phyloP scores from a whole-genome alignment of 2,797 vertebrate species.

The Onychomys arenicola region DNA sequence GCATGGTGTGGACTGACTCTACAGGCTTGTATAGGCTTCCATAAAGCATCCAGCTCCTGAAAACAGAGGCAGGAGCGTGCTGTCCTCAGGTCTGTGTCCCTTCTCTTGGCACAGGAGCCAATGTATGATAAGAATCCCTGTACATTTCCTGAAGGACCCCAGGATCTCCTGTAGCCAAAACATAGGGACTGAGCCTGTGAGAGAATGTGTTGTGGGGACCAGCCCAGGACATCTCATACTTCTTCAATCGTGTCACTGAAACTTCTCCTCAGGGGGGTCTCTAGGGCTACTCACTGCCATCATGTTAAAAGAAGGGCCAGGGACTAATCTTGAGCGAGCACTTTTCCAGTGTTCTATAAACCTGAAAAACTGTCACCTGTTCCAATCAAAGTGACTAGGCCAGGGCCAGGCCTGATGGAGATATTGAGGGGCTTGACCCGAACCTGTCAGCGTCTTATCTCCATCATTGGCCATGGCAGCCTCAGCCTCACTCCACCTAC shows the following conservation, averaged over 20 bases:
- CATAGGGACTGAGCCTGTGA: not conserved
- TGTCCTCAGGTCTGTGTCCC: not conserved
- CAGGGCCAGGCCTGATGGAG: not conserved
- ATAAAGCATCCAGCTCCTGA: not conserved
- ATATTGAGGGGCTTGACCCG: not conserved
- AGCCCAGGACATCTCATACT: not conserved
- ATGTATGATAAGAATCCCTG: not conserved
- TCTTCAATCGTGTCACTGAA: accelerated
- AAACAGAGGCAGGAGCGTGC: not conserved
- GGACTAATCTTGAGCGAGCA: not conserved
- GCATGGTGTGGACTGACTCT: not conserved
- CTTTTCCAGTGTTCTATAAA: no score
- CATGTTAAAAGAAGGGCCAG: not conserved
- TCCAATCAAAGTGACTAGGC: not conserved
- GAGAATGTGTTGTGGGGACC: not conserved
- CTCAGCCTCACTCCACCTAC: not conserved
- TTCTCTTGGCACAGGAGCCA: not conserved
- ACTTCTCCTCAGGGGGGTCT: not conserved
- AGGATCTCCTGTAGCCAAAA: not conserved
- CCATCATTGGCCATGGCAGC: not conserved
- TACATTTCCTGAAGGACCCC: not conserved
- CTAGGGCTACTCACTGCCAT: not conserved
- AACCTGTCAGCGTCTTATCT: not conserved
- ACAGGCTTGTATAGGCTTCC: not conserved
- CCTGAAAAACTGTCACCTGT: not conserved